These are phyloP conservation scores for Serinus canaria DNA, from an alignment of 2,113 vertebrate genomes.

Conservation along the genomic window DNA sequence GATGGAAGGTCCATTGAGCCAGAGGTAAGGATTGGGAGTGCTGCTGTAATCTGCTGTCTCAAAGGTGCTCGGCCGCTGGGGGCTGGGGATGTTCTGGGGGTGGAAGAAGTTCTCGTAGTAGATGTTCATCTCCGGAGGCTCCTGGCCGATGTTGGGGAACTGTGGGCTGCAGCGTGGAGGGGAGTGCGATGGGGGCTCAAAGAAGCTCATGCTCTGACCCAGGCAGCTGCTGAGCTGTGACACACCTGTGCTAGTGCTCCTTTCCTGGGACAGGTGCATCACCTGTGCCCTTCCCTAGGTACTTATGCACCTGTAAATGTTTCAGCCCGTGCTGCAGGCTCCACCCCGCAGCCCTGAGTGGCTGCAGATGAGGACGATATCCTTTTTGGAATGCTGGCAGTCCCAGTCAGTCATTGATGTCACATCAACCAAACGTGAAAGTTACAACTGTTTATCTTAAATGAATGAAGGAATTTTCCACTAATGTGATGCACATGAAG, in stretches of 20 bases:
- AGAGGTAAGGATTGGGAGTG: slow-evolving; percentile 91
- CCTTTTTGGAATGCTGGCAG: slow-evolving; percentile 75
- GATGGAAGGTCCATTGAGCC: slow-evolving; percentile 91
- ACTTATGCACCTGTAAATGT: slow-evolving; percentile 77
- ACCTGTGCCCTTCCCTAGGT: slow-evolving; percentile 51
- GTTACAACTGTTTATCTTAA: slow-evolving; percentile 67
- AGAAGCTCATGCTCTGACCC: slow-evolving; percentile 86
- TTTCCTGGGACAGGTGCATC: slow-evolving; percentile 72
- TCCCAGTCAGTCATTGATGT: slow-evolving; percentile 36
- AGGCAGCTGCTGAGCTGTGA: slow-evolving; percentile 32
- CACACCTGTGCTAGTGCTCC: slow-evolving; percentile 42
- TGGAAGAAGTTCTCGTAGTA: slow-evolving; percentile 96
- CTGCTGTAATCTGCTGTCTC: slow-evolving; percentile 85
- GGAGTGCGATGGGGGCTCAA: slow-evolving; percentile 86
- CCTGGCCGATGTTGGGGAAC: slow-evolving; percentile 94
- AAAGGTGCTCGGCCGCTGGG: slow-evolving; percentile 88
- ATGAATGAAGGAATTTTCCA: slow-evolving; percentile 68
- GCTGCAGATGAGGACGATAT: slow-evolving; percentile 66
- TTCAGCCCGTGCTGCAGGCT: slow-evolving; percentile 58
- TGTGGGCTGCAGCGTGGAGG: slow-evolving; percentile 93
- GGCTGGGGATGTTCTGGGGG: slow-evolving; percentile 88
- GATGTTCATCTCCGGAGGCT: slow-evolving; percentile 92
- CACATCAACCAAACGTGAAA: slow-evolving; percentile 44
- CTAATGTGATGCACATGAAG: not conserved
- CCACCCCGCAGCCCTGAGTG: slow-evolving; percentile 75